Evolutionary conservation across 37 sponge, comb jelly and placozoan genomes (phyloP).

Genomic region (Dysidea cf. avara): DNA sequence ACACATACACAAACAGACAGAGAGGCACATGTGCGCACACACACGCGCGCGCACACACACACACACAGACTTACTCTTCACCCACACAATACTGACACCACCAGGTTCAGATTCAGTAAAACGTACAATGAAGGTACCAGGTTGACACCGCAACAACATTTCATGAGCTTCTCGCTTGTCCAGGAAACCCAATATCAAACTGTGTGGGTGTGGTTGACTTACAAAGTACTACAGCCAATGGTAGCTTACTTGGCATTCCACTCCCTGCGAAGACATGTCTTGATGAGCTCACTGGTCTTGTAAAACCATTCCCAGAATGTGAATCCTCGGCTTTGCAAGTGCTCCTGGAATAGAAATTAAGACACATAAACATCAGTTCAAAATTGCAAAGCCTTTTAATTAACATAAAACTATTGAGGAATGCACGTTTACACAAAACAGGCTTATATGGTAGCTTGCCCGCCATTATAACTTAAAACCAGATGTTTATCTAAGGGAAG

Average conservation of each 20-base stretch:
- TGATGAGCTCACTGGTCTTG: slow-evolving; percentile 85
- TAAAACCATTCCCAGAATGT: slow-evolving; percentile 99
- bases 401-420: no score
- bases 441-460: no score
- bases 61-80: slow-evolving; percentile 28
- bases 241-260: slow-evolving; percentile 76
- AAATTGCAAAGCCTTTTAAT: no score
- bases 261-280: slow-evolving; percentile 76
- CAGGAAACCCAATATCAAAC: slow-evolving; percentile 88
- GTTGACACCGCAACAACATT: slow-evolving; percentile 49
- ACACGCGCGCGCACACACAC: not conserved
- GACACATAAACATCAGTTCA: no score
- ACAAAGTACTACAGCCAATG: not conserved
- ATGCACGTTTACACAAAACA: no score
- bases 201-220: slow-evolving; percentile 1
- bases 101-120: slow-evolving; percentile 86
- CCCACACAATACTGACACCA: slow-evolving; percentile 80
- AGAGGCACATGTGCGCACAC: slow-evolving; percentile 11
- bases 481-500: no score
- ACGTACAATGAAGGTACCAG: slow-evolving; percentile 85
- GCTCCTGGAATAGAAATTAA: slow-evolving; percentile 47
- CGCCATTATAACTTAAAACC: no score
- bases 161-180: slow-evolving; percentile 81
- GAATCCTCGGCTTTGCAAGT: slow-evolving; percentile 57
- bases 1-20: slow-evolving; percentile 18